Evolutionary conservation across 2,888 invertebrate genomes (phyloP), one percentile per base, ranked within the genome.

Genomic region (Buathra laborator): DNA sequence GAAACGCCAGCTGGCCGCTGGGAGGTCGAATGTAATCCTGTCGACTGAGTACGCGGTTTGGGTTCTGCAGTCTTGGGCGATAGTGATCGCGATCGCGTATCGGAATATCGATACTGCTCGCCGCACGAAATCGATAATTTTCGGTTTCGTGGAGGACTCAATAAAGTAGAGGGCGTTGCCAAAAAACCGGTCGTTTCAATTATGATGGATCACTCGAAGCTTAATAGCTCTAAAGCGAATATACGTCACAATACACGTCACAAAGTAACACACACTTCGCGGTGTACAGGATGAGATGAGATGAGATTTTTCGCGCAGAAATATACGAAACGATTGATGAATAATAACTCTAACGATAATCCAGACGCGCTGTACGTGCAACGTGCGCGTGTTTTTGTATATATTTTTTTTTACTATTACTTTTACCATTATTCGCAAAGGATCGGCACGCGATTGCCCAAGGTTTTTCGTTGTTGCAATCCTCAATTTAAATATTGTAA

Each of bases 51-150:
- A 74, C 75, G 67, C 37, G 59, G 43, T 12, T 79, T 32, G 62
- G 51, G 46, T 78, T 78, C 77, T 80, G 83, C 76, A 71, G 53
- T 14, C 64, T 74, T 53, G 56, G 56, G n/a, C 76, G 91, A 91
- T 91, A 91, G 83, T 67, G 86, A 91, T 91, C 90, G 78, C 71
- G 89, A 88, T 90, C 85, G 74, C 32, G n/a, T 16, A 77, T 48
- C 81, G 66, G 78, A 88, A 89, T 88, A 87, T 86, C 84, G 85
- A 84, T 87, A 89, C 87, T 87, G 70, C 56, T 32, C 14, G 59
- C 84, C 19, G 68, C 85, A 88, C 87, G 88, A 90, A 91, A 92
- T 92, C 92, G 92, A 90, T 92, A 90, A 92, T 92, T 89, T 88
- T 88, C 84, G 81, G 88, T 87, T 86, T 84, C 76, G 84, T 74